Evolutionary conservation across 2,888 invertebrate species (phyloP).

Genomic region (Vannuccia rotundouncinata): DNA sequence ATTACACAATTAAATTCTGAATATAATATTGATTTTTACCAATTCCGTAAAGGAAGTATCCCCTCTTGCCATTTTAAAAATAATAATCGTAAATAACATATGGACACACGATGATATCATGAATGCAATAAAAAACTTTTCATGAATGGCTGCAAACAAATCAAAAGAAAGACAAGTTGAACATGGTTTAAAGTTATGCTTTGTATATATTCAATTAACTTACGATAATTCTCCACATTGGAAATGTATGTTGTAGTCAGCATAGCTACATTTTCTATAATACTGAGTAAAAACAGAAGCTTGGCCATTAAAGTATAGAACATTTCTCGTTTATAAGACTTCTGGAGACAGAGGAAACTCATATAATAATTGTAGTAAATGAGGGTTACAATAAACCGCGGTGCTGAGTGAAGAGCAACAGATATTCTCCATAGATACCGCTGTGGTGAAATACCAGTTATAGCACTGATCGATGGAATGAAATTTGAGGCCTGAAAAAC

Average conservation of each 20-base stretch:
- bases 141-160: conserved; percentile 63
- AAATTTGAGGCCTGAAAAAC: conserved; percentile 89
- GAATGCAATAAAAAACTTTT: conserved; percentile 51
- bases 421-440: conserved; percentile 84
- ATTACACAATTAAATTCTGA: too few species aligned
- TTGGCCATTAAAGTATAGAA: too few species aligned
- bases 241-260: conserved; percentile 86
- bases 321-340: conserved; percentile 57
- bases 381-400: conserved; percentile 71
- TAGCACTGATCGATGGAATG: conserved; percentile 88
- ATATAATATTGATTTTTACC: too few species aligned
- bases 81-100: conserved; percentile 45
- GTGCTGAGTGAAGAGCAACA: conserved; percentile 77
- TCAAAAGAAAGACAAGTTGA: not conserved
- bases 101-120: conserved; percentile 48
- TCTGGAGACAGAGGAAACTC: conserved; percentile 58
- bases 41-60: not conserved
- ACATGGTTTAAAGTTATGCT: not conserved
- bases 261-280: conserved; percentile 73
- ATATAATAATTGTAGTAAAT: conserved; percentile 70
- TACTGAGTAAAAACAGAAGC: conserved; percentile 69
- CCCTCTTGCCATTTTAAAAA: conserved; percentile 37
- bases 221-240: conserved; percentile 88
- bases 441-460: conserved; percentile 85
- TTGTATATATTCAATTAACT: conserved; percentile 54